These are phyloP conservation scores for Euwallacea similis DNA, from an alignment of 1,140 invertebrate species.

Conservation along the genomic window DNA sequence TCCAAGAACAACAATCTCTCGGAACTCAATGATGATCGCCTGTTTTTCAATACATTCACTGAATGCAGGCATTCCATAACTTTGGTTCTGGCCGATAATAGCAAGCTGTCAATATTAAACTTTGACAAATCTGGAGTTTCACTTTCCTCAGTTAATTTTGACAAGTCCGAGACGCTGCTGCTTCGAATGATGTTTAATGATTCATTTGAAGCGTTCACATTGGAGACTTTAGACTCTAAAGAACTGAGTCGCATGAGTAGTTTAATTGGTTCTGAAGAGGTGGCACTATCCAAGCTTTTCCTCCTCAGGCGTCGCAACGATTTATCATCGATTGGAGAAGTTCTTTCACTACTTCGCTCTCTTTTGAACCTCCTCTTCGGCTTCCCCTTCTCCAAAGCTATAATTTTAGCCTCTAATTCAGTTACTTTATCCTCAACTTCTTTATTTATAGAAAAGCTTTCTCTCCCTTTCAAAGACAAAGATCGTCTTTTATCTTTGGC, in stretches of 20 bases:
- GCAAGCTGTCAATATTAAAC: slow-evolving; percentile 19
- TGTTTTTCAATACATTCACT: slow-evolving; percentile 42
- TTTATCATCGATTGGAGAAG: slow-evolving; percentile 56
- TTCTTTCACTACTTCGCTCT: slow-evolving; percentile 45
- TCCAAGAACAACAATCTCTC: slow-evolving; percentile 60
- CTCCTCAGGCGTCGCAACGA: slow-evolving; percentile 58
- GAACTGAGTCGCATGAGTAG: slow-evolving; percentile 72
- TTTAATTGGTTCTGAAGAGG: slow-evolving; percentile 76
- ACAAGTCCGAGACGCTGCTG: slow-evolving; percentile 53
- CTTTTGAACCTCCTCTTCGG: slow-evolving; percentile 36
- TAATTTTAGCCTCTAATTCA: slow-evolving; percentile 77
- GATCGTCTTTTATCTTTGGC: slow-evolving; percentile 74
- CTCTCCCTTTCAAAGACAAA: slow-evolving; percentile 76
- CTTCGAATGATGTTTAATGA: slow-evolving; percentile 53
- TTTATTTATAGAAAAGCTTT: slow-evolving; percentile 76
- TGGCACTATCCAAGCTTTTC: slow-evolving; percentile 75
- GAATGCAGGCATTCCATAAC: slow-evolving; percentile 47
- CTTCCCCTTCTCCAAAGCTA: slow-evolving; percentile 59
- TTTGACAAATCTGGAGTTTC: slow-evolving; percentile 4
- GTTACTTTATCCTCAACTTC: slow-evolving; percentile 81
- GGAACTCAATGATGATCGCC: slow-evolving; percentile 30
- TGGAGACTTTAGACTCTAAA: slow-evolving; percentile 69
- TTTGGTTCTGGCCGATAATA: slow-evolving; percentile 46
- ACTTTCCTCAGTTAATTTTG: slow-evolving; percentile 34
- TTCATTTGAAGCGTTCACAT: slow-evolving; percentile 59